Percentiles rank a stretch among this genome's conserved stretches.
phyloP scores from a whole-genome alignment of 1,140 invertebrate species.

The Schlechtendalia chinensis region DNA sequence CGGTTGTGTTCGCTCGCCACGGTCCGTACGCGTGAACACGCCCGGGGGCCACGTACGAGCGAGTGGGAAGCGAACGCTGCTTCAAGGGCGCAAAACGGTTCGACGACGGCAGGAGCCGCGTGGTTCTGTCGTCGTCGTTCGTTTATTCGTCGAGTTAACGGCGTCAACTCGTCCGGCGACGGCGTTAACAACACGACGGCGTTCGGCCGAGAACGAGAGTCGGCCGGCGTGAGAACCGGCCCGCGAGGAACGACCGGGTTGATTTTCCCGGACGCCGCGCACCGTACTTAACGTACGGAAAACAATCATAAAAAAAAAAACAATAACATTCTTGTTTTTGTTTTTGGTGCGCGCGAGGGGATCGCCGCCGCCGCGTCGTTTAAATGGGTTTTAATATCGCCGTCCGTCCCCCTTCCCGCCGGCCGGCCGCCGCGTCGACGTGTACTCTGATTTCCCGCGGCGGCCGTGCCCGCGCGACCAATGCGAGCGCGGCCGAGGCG shows the following conservation, averaged over 20 bases:
- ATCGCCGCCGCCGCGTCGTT: neutral
- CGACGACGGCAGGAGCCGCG: neutral
- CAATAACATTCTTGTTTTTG: too few relatives aligned
- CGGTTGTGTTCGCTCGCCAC: too few relatives aligned
- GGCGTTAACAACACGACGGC: neutral
- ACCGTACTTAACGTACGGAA: too few relatives aligned
- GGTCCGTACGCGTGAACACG: too few relatives aligned
- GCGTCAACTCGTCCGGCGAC: neutral
- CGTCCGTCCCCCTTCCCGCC: neutral
- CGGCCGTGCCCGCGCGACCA: neutral
- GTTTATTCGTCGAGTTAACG: neutral
- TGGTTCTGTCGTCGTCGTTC: neutral
- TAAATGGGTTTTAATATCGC: conserved; percentile 44
- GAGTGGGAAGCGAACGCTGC: too few relatives aligned
- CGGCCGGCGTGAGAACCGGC: too few relatives aligned
- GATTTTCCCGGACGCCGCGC: too few relatives aligned
- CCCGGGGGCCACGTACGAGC: too few relatives aligned
- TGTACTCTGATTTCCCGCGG: conserved; percentile 41
- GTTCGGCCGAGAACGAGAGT: neutral
- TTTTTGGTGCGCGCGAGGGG: neutral
- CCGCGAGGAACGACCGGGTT: too few relatives aligned
- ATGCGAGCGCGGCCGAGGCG: conserved; percentile 27
- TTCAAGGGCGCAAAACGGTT: neutral
- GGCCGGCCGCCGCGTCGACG: neutral
- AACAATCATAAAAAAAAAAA: too few relatives aligned